Conservation (phyloP, 2,888 invertebrate genomes). For the Cremastobaeus sp. region DNA sequence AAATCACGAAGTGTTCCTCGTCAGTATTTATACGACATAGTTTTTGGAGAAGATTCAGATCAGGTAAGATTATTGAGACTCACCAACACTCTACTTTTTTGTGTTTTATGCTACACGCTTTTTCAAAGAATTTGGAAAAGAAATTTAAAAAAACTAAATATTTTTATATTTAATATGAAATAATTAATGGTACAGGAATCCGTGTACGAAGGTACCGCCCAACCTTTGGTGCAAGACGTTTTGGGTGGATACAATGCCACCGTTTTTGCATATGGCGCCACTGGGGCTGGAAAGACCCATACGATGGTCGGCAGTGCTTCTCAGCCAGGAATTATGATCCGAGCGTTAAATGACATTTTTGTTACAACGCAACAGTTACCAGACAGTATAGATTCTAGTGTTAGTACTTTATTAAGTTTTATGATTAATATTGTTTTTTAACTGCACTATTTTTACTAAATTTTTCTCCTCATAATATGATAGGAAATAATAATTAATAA, state of each 20-base stretch:
- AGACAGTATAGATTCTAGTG: constrained; percentile 80
- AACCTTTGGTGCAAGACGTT: constrained; percentile 90
- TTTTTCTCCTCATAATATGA: too few species aligned
- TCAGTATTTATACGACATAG: constrained; percentile 93
- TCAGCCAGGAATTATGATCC: constrained; percentile 91
- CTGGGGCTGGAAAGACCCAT: constrained; percentile 94
- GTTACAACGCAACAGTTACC: constrained; percentile 78
- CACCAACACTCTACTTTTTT: too few species aligned
- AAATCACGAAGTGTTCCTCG: constrained; percentile 84
- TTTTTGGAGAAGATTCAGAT: constrained; percentile 91
- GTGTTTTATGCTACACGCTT: too few species aligned
- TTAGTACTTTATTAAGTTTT: constrained; percentile 72
- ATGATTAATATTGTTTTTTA: too few species aligned
- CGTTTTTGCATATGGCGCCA: constrained; percentile 96
- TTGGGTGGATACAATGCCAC: constrained; percentile 94
- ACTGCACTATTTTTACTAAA: not conserved
- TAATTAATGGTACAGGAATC: constrained; percentile 81
- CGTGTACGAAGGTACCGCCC: constrained; percentile 92
- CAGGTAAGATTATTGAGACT: constrained; percentile 88
- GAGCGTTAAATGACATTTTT: constrained; percentile 91
- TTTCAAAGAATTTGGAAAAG: too few species aligned
- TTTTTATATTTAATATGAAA: not conserved
- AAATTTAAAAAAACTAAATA: not conserved
- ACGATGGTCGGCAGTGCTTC: constrained; percentile 88
- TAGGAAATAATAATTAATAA: too few species aligned